Evolutionary conservation across 37 sponge, comb jelly and placozoan genomes (phyloP), one percentile per base, ranked within the genome.

Genomic region (Spongilla lacustris): DNA sequence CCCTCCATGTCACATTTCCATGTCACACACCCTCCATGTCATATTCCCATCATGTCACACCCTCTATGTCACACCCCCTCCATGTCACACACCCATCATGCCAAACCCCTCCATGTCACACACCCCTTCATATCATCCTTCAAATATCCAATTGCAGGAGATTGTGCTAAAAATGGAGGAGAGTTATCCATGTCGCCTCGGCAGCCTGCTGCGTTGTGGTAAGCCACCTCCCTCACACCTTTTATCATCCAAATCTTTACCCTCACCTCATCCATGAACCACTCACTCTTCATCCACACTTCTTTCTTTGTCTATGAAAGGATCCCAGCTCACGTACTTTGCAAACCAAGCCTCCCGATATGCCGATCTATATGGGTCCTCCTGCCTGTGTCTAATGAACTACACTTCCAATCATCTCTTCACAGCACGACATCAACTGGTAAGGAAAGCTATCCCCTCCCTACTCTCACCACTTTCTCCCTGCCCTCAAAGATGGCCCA

Each of bases 311-410:
- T 46, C 4, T 8, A 46, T 8, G 8, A 46, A 46, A 96, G 97
- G 97, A 33, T 88, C 97, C 31, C 76, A 95, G 27, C 86, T 86
- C 84, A 94, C 95, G 1, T 92, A 91, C 82, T 94, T 92, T 90
- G 95, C 95, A 26, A 69, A 41, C 73, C 95, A 95, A 79, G 89
- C 93, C n/a, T 86, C 74, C 28, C 84, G 95, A 1, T 97, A 91
- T 84, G 98, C 98, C 34, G 98, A 97, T 78, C 80, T 97, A 2
- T 97, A 97, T 77, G 78, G 92, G 31, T 78, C 89, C 28, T 67
- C 85, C 46, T 92, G 88, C 71, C 73, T 85, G 70, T 93, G 92
- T 78, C 87, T 97, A 0, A 37, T 93, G 74, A 69, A 93, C 83
- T 97, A 95, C 32, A 87, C 97, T 1, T 25, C 67, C 68, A 69